Base-by-base conservation (phyloP, 2,113 vertebrate species). In the Corydoras maculifer region DNA sequence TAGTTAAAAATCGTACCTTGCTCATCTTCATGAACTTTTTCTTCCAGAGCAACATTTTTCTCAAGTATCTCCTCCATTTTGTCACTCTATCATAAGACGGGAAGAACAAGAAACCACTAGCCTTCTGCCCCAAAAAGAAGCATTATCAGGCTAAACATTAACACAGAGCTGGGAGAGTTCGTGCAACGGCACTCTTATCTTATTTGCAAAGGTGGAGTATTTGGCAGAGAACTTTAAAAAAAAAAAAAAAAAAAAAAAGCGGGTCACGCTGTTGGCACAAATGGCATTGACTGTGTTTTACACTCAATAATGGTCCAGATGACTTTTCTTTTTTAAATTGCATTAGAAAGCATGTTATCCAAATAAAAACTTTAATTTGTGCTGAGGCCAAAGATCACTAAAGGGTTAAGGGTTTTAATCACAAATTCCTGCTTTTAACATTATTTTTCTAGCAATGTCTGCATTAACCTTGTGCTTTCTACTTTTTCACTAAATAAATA, bases 91-190 rank as follows among this genome's bases (percentile, higher is more conserved):
- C 81, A 81, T 88, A 85, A 75, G 81, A 74, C 76, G 73, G 74
- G 63, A 50, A 75, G 29, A 43, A 67, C 43, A 73, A 77, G 76
- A 79, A 84, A 76, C 70, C 79, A 72, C 86, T 82, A 82, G 82
- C 68, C 85, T 86, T 83, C 84, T 86, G 81, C 86, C 85, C 81
- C 80, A 18, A 43, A 81, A 79, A 75, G 78, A 77, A 72, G 74
- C 83, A 86, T 88, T 90, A 90, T 90, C 88, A 86, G 84, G 88
- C 90, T 90, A 89, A 90, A 81, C 86, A 91, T 90, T 90, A 88
- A 81, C 84, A 59, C 54, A 65, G 69, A 68, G 77, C 78, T 79
- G 82, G 78, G 71, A 81, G 85, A 84, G 85, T 85, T 85, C 78
- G 79, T 82, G 82, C 74, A 80, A 81, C 79, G 78, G 63, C 66